Base-by-base conservation (phyloP, 2,113 vertebrate species). In the Polypterus senegalus region DNA sequence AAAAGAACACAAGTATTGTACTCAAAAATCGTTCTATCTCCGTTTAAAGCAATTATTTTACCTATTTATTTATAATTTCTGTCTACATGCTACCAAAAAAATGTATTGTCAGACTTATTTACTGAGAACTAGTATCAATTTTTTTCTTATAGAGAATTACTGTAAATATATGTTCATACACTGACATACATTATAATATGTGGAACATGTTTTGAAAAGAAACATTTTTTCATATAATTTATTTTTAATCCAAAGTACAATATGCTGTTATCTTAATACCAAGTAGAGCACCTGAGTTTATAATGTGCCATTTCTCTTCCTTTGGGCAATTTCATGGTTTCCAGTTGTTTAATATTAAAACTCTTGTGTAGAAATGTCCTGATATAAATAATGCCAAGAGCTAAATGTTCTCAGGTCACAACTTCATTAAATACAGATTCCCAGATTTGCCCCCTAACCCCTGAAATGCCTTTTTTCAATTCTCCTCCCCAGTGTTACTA, bases 311-410 rank as follows among this genome's bases (percentile, higher is more conserved):
- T 64, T 70, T 62, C 64, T 72, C 57, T 63, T 64, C 67, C 76
- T 70, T 74, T 70, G 70, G 78, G 67, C 71, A 69, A 65, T 64
- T 69, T 69, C 68, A 74, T 71, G 66, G 68, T 74, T 68, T 72
- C 71, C 64, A 72, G 63, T 56, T 77, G 67, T 73, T 82, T 74
- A 76, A 84, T 83, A 81, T 77, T 76, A 77, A 80, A 79, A 44
- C 57, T 66, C 54, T 66, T 73, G 48, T 55, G 72, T 61, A 71
- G 69, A 64, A 70, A 76, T 75, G 70, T 75, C 66, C 65, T 62
- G 62, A 73, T 77, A 75, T 72, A 72, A 67, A 70, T 67, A 63
- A 60, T 46, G 7, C 59, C 9, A 58, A 63, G 75, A 76, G 79
- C 71, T 63, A 59, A 70, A 65, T 73, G 69, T 77, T 82, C 71